Conservation (phyloP, 2,797 vertebrate species). For the Sitta carolinensis region DNA sequence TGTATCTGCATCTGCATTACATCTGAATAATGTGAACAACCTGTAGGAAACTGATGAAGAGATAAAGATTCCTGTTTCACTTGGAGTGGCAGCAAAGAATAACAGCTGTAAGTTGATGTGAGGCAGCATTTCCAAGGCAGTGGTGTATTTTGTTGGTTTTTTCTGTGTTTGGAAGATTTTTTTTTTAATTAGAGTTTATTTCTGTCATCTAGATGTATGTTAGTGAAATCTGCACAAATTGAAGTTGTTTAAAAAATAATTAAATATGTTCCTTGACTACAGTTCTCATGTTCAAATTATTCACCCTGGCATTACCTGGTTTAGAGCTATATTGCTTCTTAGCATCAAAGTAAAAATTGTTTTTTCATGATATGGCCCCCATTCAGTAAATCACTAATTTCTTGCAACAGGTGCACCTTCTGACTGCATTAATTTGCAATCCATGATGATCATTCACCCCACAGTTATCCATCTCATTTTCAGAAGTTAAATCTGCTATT, state of each 20-base stretch:
- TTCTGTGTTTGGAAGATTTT: background rate
- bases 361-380: background rate
- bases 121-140: background rate
- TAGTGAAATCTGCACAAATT: background rate
- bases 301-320: background rate
- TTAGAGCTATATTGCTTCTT: background rate
- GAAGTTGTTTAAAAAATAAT: background rate
- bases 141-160: background rate
- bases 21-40: background rate
- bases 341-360: background rate
- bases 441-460: background rate
- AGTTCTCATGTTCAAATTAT: background rate
- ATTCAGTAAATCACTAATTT: background rate
- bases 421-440: background rate
- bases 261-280: background rate
- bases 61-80: background rate
- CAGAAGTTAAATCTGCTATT: background rate
- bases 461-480: background rate
- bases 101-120: background rate
- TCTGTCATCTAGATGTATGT: background rate
- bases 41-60: background rate
- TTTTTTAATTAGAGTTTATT: background rate
- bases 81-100: background rate
- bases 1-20: background rate
- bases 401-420: background rate